Evolutionary conservation across 2,113 vertebrate species (phyloP), one percentile per base, ranked within the genome.

Genomic region (Scophthalmus maximus): DNA sequence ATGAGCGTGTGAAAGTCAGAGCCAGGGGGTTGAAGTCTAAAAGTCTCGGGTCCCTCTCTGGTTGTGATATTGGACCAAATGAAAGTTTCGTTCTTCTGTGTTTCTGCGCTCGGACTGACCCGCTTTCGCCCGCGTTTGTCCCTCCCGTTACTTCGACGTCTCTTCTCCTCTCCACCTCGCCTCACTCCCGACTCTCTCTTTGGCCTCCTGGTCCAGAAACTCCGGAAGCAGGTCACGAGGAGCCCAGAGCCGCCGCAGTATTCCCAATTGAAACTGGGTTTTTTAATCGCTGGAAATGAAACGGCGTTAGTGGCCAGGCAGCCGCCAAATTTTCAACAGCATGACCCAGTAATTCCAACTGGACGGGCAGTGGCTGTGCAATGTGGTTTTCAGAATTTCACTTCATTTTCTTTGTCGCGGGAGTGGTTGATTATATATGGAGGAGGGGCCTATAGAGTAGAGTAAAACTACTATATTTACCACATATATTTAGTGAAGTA

Each of bases 161-260:
- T 60, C 15, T 12, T 52, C 38, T 55, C 47, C 6, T 14, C 29
- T 5, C 17, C 7, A 52, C 22, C 36, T 32, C 30, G 4, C 30
- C 26, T 52, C 60, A 53, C 20, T 44, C 63, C 66, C 71, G 42
- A 4, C 73, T 77, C 68, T 83, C 73, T 51, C 61, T 65, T n/a
- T 34, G 63, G 75, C 78, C 73, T 77, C 60, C 20, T 74, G 79
- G 65, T 80, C 86, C 79, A 85, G 70, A 57, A 40, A 44, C 68
- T 81, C 74, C 64, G 79, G 69, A 89, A 87, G 76, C 74, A 81
- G 90, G 90, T 86, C 87, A 88, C 0, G 38, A 81, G 34, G 56
- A 81, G 49, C 60, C n/a, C 58, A 55, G 67, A 64, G 62, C 57
- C 22, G 26, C 53, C 30, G n/a, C 59, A 11, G 67, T 64, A 56